A percentile compares a stretch with the other conserved stretches of the same genome.
phyloP scores from a whole-genome alignment of 2,113 vertebrate species.

The Emydura subglobosa region DNA sequence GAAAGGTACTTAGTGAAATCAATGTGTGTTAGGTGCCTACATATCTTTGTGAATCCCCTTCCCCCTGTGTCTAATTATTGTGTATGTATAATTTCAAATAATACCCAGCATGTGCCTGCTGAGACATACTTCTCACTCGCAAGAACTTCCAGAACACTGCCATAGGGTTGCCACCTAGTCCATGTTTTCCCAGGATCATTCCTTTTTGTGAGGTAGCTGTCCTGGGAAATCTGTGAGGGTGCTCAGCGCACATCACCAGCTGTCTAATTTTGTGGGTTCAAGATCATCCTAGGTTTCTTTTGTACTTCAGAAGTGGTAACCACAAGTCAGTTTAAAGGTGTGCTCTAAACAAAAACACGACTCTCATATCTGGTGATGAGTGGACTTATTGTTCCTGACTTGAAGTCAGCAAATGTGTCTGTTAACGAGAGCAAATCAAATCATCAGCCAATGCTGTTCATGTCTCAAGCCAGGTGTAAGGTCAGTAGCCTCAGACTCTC shows the following conservation, averaged over 20 bases:
- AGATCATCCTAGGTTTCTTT: not conserved
- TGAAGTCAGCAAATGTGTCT: not conserved
- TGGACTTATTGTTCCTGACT: not conserved
- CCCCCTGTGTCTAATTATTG: not conserved
- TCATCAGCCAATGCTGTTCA: not conserved
- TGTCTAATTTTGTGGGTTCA: not conserved
- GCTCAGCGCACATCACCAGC: not conserved
- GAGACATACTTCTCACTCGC: not conserved
- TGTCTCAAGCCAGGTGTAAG: conserved; percentile 28
- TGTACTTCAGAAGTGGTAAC: not conserved
- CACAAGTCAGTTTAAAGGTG: not conserved
- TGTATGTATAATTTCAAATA: not conserved
- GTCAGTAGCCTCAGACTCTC: conserved; percentile 23
- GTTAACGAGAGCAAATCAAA: not conserved
- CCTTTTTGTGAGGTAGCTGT: not conserved
- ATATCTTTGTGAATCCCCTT: not conserved
- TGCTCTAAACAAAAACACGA: not conserved
- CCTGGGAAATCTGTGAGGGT: not conserved
- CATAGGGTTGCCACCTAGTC: not conserved
- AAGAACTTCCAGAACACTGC: not conserved
- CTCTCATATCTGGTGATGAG: not conserved
- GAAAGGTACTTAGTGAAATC: not conserved
- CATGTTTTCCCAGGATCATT: not conserved
- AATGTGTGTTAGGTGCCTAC: not conserved
- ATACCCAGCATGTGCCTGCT: not conserved